Evolutionary conservation across 2,113 vertebrate species (phyloP).

Genomic region (Rhinopomastus cyanomelas): DNA sequence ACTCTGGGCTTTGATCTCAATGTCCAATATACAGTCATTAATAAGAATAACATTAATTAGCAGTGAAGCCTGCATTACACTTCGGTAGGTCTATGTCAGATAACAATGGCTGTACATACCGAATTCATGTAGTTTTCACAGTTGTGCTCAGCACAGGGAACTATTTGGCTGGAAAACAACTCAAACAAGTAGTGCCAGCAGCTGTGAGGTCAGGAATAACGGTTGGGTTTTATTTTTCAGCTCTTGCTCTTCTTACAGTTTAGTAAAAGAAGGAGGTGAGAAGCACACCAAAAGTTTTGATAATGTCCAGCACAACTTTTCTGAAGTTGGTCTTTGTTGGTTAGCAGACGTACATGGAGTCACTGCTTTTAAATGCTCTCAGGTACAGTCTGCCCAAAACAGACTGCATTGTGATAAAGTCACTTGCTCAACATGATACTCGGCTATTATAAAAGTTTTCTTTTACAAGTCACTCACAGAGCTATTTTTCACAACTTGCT

Average conservation of each 20-base stretch:
- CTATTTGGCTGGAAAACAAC: conserved; percentile 17
- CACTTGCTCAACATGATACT: background rate
- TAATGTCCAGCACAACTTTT: background rate
- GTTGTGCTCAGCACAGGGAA: background rate
- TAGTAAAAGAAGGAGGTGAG: conserved; percentile 13
- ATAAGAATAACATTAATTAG: conserved; percentile 24
- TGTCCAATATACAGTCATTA: background rate
- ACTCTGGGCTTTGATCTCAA: background rate
- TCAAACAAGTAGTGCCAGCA: conserved; percentile 4
- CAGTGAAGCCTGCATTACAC: background rate
- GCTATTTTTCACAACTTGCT: background rate
- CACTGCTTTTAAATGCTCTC: background rate
- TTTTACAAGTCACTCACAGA: background rate
- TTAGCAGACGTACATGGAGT: background rate
- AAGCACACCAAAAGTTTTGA: background rate
- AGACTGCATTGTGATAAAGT: background rate
- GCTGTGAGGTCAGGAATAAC: conserved; percentile 25
- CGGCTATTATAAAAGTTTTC: background rate
- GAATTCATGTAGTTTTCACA: background rate
- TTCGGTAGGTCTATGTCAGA: background rate
- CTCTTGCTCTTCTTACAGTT: background rate
- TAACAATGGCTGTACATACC: background rate
- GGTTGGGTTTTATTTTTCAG: conserved; percentile 23
- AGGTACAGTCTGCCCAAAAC: background rate
- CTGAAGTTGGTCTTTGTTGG: background rate